Percentiles rank a stretch among this genome's conserved stretches.
phyloP scores from a whole-genome alignment of 2,113 vertebrate genomes.

The Atractosteus spatula region DNA sequence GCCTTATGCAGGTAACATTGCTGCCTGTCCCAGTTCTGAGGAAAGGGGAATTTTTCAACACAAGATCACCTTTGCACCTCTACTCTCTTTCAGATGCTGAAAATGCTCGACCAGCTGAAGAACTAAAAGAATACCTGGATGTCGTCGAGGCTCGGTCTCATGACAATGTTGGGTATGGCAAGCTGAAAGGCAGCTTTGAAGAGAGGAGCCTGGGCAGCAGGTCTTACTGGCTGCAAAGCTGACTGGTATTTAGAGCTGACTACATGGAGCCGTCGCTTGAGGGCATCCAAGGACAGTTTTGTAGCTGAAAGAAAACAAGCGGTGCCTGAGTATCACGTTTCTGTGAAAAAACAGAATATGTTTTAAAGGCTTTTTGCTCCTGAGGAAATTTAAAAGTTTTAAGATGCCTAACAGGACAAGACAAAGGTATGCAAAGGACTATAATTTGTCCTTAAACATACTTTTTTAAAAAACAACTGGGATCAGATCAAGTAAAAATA shows the following conservation, averaged over 20 bases:
- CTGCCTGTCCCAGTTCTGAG: no score
- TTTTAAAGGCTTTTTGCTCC: background rate
- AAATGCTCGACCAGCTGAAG: no score
- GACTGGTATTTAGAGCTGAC: conserved; percentile 47
- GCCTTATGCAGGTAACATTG: no score
- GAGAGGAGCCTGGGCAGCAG: conserved; percentile 52
- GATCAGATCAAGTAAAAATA: no score
- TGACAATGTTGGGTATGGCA: conserved; percentile 71
- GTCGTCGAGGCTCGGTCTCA: conserved; percentile 73
- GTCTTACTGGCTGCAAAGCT: conserved; percentile 24
- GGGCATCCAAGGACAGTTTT: conserved; percentile 65
- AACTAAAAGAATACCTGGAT: conserved; percentile 63
- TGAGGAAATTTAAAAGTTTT: background rate
- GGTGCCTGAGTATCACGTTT: no score
- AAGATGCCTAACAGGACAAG: background rate
- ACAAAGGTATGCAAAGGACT: background rate
- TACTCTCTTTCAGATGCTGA: no score
- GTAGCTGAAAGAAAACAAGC: conserved; percentile 53
- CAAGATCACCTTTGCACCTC: no score
- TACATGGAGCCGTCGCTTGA: conserved; percentile 58
- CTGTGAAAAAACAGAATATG: no score
- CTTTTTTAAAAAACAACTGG: no score
- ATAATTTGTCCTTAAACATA: background rate
- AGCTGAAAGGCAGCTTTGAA: conserved; percentile 69
- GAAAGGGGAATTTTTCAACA: no score